A percentile compares a stretch with the other conserved stretches of the same genome.
These are phyloP conservation scores for Malurus cyaneus DNA, from an alignment of 2,113 vertebrate genomes.

Conservation along the genomic window DNA sequence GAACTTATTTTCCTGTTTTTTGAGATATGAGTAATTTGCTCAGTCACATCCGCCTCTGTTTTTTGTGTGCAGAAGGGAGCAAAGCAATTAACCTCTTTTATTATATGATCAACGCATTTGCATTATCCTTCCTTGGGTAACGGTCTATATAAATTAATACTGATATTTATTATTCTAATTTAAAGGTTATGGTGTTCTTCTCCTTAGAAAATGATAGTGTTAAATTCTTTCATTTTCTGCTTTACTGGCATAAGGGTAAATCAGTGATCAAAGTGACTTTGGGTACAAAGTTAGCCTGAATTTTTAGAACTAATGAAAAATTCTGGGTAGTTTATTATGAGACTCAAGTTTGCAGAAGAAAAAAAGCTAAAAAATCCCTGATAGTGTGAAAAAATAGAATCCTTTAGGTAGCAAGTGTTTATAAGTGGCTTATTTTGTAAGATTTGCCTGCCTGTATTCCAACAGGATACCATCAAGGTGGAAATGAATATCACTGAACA, in stretches of 20 bases:
- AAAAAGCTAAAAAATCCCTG: not conserved
- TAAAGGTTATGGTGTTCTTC: not conserved
- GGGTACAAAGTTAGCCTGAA: not conserved
- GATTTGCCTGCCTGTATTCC: not conserved
- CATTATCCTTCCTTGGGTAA: not conserved
- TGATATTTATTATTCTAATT: conserved; percentile 8
- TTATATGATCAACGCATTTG: not conserved
- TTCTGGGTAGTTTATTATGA: not conserved
- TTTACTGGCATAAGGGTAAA: not conserved
- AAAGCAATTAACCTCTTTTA: conserved; percentile 7
- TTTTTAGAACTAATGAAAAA: not conserved
- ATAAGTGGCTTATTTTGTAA: not conserved
- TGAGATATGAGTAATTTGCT: not conserved
- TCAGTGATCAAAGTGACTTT: not conserved
- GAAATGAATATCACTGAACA: conserved; percentile 9
- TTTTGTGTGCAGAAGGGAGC: not conserved
- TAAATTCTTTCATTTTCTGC: not conserved
- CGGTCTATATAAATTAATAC: not conserved
- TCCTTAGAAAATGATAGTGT: not conserved
- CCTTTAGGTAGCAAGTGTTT: not conserved
- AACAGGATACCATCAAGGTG: not conserved
- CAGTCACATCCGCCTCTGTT: not conserved
- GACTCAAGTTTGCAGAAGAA: not conserved
- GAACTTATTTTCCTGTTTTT: not conserved
- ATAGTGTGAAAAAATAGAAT: not conserved